Percentiles rank a stretch among this genome's conserved stretches.
Conservation (phyloP, 2,113 vertebrate genomes). For the Chionodraco myersi region DNA sequence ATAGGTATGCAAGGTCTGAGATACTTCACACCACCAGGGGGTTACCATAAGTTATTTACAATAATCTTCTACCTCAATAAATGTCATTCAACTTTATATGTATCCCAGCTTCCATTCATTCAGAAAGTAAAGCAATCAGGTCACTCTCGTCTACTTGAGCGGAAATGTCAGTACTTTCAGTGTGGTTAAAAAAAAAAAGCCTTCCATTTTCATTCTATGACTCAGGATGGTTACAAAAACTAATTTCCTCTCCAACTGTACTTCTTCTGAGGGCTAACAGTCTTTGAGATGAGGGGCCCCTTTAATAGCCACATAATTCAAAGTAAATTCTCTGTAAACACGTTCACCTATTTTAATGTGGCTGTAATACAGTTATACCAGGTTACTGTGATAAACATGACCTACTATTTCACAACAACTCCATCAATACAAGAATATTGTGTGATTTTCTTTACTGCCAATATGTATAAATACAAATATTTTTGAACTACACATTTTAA, state of each 20-base stretch:
- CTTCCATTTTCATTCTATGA: constrained; percentile 18
- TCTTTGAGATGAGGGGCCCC: not conserved
- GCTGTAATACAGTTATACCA: no score
- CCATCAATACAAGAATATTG: no score
- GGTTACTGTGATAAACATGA: no score
- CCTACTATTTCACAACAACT: not conserved
- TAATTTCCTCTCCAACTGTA: not conserved
- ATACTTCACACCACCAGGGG: not conserved
- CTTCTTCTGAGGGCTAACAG: not conserved
- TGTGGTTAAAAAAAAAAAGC: not conserved
- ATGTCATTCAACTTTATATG: not conserved
- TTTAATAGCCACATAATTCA: not conserved
- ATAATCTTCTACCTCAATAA: not conserved
- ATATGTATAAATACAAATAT: not conserved
- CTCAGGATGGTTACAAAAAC: not conserved
- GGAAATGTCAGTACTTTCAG: not conserved
- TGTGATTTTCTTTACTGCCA: not conserved
- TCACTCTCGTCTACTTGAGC: not conserved
- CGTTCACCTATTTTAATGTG: not conserved
- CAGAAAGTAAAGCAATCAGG: not conserved
- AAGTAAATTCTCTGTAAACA: not conserved
- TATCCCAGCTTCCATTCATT: not conserved
- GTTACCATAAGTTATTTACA: fast-evolving
- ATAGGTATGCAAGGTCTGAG: not conserved
- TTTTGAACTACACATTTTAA: not conserved